Evolutionary conservation across 2,888 invertebrate species (phyloP), one percentile per base, ranked within the genome.

Genomic region (Synanthedon tipuliformis): DNA sequence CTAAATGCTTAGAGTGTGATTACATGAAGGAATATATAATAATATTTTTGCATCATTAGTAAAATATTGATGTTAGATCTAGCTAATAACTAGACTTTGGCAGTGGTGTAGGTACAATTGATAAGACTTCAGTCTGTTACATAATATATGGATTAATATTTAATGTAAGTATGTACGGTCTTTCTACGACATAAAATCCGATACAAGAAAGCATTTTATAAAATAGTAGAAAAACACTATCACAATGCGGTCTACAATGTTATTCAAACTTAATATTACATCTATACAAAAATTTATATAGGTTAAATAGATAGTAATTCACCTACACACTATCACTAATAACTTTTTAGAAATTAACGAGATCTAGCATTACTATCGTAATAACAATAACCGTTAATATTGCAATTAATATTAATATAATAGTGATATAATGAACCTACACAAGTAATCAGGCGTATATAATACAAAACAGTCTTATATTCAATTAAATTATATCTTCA

Each of bases 361-460:
- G 86, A 86, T 85, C 86, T 86, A 84, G 80, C 80, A 73, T 73
- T 75, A 65, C 76, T 81, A 81, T 67, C 62, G 62, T 66, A 65
- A 56, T 70, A 75, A 74, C 69, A 74, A 73, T 71, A 66, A 56
- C 59, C 57, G 66, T 63, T 45, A 34, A 45, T 45, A 45, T 45
- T 15, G 45, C 13, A 45, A 13, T 45, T 13, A 45, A 45, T 15
- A 15, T n/a, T 13, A n/a, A 23, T 23, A 23, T 23, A 23, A 23
- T 23, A 23, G 23, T 23, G 23, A 23, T 23, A 23, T 23, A 23
- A 45, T 45, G 13, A 45, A 15, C 45, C 45, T 45, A 45, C 13
- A 15, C 15, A 3, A n/a, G 13, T 45, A 45, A 45, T 45, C 45
- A 45, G 45, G 45, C 45, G 8, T 7, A 13, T 45, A 45, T 45